These are phyloP conservation scores for Nephotettix cincticeps DNA, from an alignment of 1,140 invertebrate genomes.

Conservation along the genomic window DNA sequence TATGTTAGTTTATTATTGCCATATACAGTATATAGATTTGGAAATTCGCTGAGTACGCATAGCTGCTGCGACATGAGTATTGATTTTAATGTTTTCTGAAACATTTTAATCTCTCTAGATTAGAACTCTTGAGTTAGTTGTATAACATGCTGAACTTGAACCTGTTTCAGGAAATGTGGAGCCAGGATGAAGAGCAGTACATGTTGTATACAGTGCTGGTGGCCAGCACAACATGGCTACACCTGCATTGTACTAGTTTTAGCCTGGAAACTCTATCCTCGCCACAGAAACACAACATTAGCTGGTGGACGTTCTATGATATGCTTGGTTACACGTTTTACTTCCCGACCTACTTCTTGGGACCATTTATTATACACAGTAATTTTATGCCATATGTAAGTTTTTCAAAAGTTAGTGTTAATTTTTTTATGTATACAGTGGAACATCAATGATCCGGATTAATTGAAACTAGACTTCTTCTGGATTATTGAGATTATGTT, in stretches of 20 bases:
- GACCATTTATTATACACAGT: constrained; percentile 75
- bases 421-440: no score
- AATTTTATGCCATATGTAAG: constrained; percentile 59
- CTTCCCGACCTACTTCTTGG: constrained; percentile 73
- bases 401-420: not conserved
- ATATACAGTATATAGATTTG: no score
- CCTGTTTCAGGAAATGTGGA: constrained; percentile 17
- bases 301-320: constrained; percentile 42
- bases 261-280: constrained; percentile 49
- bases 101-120: no score
- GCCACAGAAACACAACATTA: constrained; percentile 39
- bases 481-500: no score
- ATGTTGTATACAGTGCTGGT: constrained; percentile 19
- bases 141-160: no score
- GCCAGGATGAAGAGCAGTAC: constrained; percentile 7
- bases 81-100: no score
- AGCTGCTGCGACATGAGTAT: no score
- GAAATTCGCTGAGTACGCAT: no score
- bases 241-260: constrained; percentile 56
- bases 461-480: no score
- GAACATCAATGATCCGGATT: no score
- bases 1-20: no score
- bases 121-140: no score
- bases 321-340: constrained; percentile 74
- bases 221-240: constrained; percentile 53